Evolutionary conservation across 2,797 vertebrate genomes (phyloP), one percentile per base, ranked within the genome.

Genomic region (Chelidonichthys spinosus): DNA sequence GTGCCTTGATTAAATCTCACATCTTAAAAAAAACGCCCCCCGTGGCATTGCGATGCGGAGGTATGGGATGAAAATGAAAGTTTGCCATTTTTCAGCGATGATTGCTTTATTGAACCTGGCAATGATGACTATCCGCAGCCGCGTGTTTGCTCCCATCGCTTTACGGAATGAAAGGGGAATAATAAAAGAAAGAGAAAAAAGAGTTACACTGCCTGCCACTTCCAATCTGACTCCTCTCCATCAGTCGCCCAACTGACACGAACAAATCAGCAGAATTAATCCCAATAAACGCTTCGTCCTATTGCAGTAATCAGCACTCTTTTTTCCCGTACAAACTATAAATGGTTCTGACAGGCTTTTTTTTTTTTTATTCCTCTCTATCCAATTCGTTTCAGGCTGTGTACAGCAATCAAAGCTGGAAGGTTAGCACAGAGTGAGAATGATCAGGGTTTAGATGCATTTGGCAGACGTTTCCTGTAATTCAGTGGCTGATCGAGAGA

Each of bases 1-100:
- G 89, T 72, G 81, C 82, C 89, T 93, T 94, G 91, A 94, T 94
- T 92, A 92, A 92, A 93, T 89, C 88, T 81, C 77, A 68, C 74
- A 61, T 89, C 81, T 85, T 71, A 70, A 90, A 25, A 25, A 25
- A 2, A 89, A 84, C 10, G 39, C 70, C 75, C 82, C 85, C 69
- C 1, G 77, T 83, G 86, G 87, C 85, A 76, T 78, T 74, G 76
- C 36, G 10, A 66, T 78, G 69, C 69, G 50, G 74, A 85, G 73
- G 75, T 66, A 63, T 61, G 33, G 72, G 62, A 76, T 62, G 76
- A 82, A 25, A 89, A 91, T 89, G 61, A 78, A 87, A 89, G 86
- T 86, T 92, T 84, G 71, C 82, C 84, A 90, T 93, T 92, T 90
- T 82, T 92, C 89, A 90, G 71, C 11, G 0, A 60, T 79, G 89